Evolutionary conservation across 1,140 invertebrate genomes (phyloP), one percentile per base, ranked within the genome.

Genomic region (Hermatobates lingyangjiaoensis): DNA sequence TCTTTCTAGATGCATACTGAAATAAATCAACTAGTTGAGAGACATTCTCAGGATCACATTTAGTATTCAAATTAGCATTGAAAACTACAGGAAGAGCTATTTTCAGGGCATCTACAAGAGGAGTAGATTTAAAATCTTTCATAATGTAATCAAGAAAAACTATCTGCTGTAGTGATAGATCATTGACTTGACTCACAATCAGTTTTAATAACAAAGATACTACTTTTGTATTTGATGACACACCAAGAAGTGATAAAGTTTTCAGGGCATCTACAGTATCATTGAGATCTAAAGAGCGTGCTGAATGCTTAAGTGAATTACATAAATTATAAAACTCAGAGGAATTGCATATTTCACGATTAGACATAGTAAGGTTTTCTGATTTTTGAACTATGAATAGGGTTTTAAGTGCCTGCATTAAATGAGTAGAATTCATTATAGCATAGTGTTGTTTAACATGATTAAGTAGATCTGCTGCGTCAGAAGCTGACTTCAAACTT

Each of bases 61-160:
- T 70, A 12, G 63, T 52, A 14, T 67, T 62, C 12, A 79, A 45
- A 53, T 75, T 68, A 3, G 72, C 67, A 60, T 79, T 71, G 60
- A 79, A 80, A 1, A 75, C 71, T 15, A 77, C 58, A 0, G 77
- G 76, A 20, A 81, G 52, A 3, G 78, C 77, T 7, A 73, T 61
- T 54, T 68, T 65, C 3, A 81, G 55, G 2, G 76, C 75, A 46
- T 77, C 69, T 0, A 71, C 65, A 18, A 81, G 61, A 56, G 76
- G 72, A 34, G 70, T 72, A 5, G 27, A 45, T 42, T 64, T 27
- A 18, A 66, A 61, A 45, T 66, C 61, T 12, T 63, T 63, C 1
- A 81, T 57, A 25, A 80, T 53, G 60, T 71, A 75, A 56, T 75
- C 64, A 18, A 78, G 46, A 60, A 75, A 77, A 47, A 73, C 71